phyloP scores from a whole-genome alignment of 2,888 invertebrate genomes.

The Venusia cambrica region DNA sequence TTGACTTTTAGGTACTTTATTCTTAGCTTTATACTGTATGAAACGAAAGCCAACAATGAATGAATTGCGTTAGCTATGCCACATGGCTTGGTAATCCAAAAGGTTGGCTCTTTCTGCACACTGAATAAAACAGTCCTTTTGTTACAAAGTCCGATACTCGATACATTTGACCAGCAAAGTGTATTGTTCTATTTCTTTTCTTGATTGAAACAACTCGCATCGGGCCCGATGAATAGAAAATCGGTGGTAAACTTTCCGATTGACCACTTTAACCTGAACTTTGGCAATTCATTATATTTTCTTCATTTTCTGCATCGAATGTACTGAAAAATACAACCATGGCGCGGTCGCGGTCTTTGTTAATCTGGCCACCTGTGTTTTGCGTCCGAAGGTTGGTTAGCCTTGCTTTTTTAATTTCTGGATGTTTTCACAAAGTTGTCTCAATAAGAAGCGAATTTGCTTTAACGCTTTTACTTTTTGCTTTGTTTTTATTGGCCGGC shows the following conservation, averaged over 20 bases:
- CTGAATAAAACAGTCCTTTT: constrained; percentile 3
- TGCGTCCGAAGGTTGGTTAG: constrained; percentile 21
- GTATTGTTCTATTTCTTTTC: constrained; percentile 43
- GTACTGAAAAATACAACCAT: constrained; percentile 38
- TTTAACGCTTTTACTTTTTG: background rate
- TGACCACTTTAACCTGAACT: constrained; percentile 46
- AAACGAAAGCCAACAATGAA: no score
- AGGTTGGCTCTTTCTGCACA: background rate
- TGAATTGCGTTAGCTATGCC: no score
- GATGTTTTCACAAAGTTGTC: constrained; percentile 18
- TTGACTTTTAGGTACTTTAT: no score
- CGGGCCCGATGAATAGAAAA: constrained; percentile 54
- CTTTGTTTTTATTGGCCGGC: background rate
- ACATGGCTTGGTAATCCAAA: constrained; percentile 1
- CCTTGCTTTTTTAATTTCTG: constrained; percentile 24
- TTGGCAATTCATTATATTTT: constrained; percentile 49
- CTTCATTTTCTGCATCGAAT: constrained; percentile 32
- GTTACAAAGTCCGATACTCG: constrained; percentile 16
- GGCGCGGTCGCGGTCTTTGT: constrained; percentile 35
- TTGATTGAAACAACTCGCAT: constrained; percentile 57
- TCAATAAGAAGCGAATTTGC: no score
- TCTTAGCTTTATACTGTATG: no score
- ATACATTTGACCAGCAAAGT: constrained; percentile 24
- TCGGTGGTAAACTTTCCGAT: constrained; percentile 47
- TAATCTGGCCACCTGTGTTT: constrained; percentile 33